A percentile compares a stretch with the other conserved stretches of the same genome.
Conservation (phyloP, 2,888 invertebrate genomes). For the Temnothorax rugatulus region DNA sequence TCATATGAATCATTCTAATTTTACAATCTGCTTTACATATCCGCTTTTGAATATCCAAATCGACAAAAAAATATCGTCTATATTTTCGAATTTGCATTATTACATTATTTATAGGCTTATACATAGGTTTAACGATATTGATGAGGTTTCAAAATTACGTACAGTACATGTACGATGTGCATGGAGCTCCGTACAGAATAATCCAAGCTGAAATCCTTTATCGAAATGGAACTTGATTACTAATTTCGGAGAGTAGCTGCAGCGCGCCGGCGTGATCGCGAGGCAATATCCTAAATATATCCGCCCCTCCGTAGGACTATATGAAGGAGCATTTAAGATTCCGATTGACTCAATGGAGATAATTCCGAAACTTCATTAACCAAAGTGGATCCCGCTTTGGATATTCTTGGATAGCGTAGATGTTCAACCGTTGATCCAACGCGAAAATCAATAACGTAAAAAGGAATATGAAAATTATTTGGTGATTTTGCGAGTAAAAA, state of each 20-base stretch:
- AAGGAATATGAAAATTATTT: neutral
- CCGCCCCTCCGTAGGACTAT: constrained; percentile 35
- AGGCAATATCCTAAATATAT: constrained; percentile 66
- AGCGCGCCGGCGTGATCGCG: constrained; percentile 46
- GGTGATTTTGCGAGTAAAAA: neutral
- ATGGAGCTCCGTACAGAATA: constrained; percentile 24
- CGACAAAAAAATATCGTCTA: neutral
- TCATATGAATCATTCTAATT: neutral
- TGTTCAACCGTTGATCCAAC: neutral
- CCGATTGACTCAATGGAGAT: constrained; percentile 53
- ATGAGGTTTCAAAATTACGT: constrained; percentile 25
- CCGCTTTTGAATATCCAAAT: neutral
- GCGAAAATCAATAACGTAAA: neutral
- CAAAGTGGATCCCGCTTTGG: constrained; percentile 26
- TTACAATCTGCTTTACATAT: neutral
- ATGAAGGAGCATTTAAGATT: constrained; percentile 55
- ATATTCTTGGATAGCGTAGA: neutral
- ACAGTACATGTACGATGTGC: neutral
- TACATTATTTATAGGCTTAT: neutral
- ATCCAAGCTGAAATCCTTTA: constrained; percentile 54
- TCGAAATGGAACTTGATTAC: constrained; percentile 61
- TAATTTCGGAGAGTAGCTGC: constrained; percentile 65
- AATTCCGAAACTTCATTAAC: constrained; percentile 50
- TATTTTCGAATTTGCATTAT: neutral
- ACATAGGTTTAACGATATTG: neutral